Percentiles rank a stretch among this genome's conserved stretches.
These are phyloP conservation scores for Hylaeus volcanicus DNA, from an alignment of 1,140 invertebrate species.

Conservation along the genomic window DNA sequence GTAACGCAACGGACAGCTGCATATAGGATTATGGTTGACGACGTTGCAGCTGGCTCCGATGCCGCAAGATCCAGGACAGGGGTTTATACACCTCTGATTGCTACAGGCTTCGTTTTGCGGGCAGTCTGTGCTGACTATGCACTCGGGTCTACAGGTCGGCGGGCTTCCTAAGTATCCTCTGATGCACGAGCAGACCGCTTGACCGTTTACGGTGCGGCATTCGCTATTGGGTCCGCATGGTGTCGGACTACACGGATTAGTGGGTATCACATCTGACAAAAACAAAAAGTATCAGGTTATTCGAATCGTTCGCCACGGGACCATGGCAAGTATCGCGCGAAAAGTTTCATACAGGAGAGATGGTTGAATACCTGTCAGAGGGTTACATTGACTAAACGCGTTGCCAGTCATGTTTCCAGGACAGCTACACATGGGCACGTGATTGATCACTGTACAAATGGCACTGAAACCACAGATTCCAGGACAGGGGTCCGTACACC, in stretches of 20 bases:
- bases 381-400: slow-evolving; percentile 76
- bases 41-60: slow-evolving; percentile 83
- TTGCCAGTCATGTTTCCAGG: slow-evolving; percentile 80
- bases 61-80: slow-evolving; percentile 85
- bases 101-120: slow-evolving; percentile 83
- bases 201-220: slow-evolving; percentile 80
- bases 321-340: too few relatives aligned
- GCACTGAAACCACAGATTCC: slow-evolving; percentile 82
- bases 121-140: slow-evolving; percentile 85
- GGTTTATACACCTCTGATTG: slow-evolving; percentile 85
- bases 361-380: slow-evolving; percentile 47
- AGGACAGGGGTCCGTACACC: slow-evolving; percentile 82
- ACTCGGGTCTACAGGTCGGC: slow-evolving; percentile 84
- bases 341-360: not conserved
- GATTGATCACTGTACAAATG: slow-evolving; percentile 80
- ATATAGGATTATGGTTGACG: slow-evolving; percentile 79
- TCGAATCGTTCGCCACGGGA: not conserved
- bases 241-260: slow-evolving; percentile 81
- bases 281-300: slow-evolving; percentile 28
- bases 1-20: slow-evolving; percentile 74
- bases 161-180: slow-evolving; percentile 84
- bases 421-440: slow-evolving; percentile 81
- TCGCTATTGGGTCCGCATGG: slow-evolving; percentile 86
- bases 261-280: slow-evolving; percentile 72
- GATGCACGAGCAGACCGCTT: slow-evolving; percentile 84